Percentiles rank a stretch among this genome's conserved stretches.
Evolutionary conservation across 1,140 invertebrate genomes (phyloP).

Genomic region (Drosophila mauritiana): DNA sequence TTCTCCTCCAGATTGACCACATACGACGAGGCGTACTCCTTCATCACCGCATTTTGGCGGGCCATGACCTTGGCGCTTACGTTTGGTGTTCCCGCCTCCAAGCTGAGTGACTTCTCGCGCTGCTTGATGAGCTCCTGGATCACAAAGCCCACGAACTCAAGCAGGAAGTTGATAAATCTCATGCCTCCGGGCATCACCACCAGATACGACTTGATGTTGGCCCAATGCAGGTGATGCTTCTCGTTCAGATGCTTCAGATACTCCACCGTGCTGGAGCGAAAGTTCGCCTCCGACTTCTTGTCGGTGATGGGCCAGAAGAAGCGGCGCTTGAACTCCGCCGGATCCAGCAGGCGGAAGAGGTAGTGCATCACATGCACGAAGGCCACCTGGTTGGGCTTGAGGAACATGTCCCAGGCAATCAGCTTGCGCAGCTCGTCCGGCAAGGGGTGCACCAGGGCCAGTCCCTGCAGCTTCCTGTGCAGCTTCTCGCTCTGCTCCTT

Average conservation of each 20-base stretch:
- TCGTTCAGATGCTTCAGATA: slow-evolving; percentile 78
- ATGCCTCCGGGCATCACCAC: slow-evolving; percentile 83
- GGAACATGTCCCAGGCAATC: slow-evolving; percentile 85
- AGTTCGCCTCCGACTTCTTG: slow-evolving; percentile 85
- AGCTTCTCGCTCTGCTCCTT: slow-evolving; percentile 74
- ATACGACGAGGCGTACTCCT: slow-evolving; percentile 67
- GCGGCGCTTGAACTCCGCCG: slow-evolving; percentile 83
- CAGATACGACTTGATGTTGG: slow-evolving; percentile 73
- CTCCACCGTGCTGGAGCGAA: slow-evolving; percentile 78
- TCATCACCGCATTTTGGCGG: slow-evolving; percentile 51
- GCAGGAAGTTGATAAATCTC: slow-evolving; percentile 75
- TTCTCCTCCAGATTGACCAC: slow-evolving; percentile 45
- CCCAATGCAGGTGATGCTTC: slow-evolving; percentile 74
- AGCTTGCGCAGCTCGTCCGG: slow-evolving; percentile 67
- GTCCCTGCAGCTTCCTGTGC: slow-evolving; percentile 59
- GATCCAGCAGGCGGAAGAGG: slow-evolving; percentile 84
- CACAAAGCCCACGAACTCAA: slow-evolving; percentile 73
- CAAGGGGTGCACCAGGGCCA: slow-evolving; percentile 59
- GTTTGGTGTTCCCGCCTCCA: slow-evolving; percentile 8
- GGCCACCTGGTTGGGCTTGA: slow-evolving; percentile 85
- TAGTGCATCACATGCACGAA: slow-evolving; percentile 85
- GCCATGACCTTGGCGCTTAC: slow-evolving; percentile 48
- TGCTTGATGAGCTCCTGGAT: slow-evolving; percentile 65
- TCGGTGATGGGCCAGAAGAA: slow-evolving; percentile 86
- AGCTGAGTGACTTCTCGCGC: slow-evolving; percentile 55